Conservation (phyloP, 2,797 vertebrate genomes). For the Coluber constrictor region DNA sequence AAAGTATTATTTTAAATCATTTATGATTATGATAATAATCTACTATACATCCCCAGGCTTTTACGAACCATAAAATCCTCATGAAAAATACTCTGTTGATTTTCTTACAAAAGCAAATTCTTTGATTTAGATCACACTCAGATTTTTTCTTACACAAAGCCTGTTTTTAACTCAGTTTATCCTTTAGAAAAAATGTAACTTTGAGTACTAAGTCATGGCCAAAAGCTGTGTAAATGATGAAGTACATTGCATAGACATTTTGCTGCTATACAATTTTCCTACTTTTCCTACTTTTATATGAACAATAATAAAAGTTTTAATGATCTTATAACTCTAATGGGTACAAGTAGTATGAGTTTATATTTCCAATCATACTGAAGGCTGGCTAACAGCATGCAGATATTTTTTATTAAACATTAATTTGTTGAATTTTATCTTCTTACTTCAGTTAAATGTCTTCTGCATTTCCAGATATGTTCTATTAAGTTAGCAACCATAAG, state of each 20-base stretch:
- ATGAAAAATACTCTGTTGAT: background rate
- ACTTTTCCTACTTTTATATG: background rate
- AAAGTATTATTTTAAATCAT: background rate
- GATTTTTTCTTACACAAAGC: background rate
- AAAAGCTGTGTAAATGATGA: background rate
- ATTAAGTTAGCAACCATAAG: slow-evolving; percentile 36
- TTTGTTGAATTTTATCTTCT: background rate
- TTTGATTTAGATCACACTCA: background rate
- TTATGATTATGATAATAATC: background rate
- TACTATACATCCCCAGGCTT: background rate
- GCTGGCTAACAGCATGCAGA: background rate
- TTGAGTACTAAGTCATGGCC: background rate
- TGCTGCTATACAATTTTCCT: background rate
- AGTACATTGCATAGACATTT: background rate
- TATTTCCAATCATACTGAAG: slow-evolving; percentile 9
- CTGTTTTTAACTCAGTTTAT: background rate
- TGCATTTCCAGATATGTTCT: slow-evolving; percentile 41
- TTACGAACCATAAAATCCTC: background rate
- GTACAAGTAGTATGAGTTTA: background rate
- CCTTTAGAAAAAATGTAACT: background rate
- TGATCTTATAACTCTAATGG: background rate
- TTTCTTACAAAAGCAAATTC: background rate
- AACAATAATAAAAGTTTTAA: background rate
- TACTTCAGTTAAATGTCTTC: slow-evolving; percentile 39
- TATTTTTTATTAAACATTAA: slow-evolving; percentile 23